Percentiles rank a stretch among this genome's conserved stretches.
These are phyloP conservation scores for Ophion ellenae DNA, from an alignment of 2,888 invertebrate genomes.

Conservation along the genomic window DNA sequence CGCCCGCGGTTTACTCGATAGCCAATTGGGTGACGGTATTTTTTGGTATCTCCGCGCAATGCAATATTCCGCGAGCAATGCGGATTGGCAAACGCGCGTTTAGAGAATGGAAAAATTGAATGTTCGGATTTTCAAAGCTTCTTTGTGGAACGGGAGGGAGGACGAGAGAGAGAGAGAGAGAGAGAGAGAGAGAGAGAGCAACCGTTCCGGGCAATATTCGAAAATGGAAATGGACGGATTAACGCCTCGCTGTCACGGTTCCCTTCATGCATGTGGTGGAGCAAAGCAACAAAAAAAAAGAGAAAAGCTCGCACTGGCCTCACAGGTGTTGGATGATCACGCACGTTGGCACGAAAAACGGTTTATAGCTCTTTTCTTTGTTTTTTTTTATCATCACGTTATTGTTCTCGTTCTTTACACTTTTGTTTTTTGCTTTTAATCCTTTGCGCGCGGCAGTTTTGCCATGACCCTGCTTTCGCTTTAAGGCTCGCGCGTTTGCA, in stretches of 20 bases:
- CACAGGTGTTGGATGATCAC: constrained; percentile 15
- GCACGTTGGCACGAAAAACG: constrained; percentile 41
- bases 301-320: background rate
- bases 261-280: background rate
- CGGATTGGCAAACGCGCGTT: constrained; percentile 32
- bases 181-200: background rate
- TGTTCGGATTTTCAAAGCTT: constrained; percentile 38
- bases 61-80: constrained; percentile 3
- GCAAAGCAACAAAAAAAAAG: background rate
- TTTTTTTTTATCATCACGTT: constrained; percentile 24
- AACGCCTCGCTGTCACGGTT: constrained; percentile 50
- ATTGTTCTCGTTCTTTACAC: background rate
- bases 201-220: constrained; percentile 55
- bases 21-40: constrained; percentile 38
- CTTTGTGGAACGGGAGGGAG: background rate
- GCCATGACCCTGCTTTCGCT: background rate
- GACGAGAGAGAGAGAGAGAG: background rate
- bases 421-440: background rate
- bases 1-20: background rate
- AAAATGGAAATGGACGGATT: constrained; percentile 64
- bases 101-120: constrained; percentile 37
- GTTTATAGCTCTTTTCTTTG: constrained; percentile 38
- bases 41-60: constrained; percentile 19
- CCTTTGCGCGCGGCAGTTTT: background rate
- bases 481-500: background rate